These are phyloP conservation scores for Taeniopygia guttata DNA, from an alignment of 2,797 vertebrate species.

Conservation along the genomic window DNA sequence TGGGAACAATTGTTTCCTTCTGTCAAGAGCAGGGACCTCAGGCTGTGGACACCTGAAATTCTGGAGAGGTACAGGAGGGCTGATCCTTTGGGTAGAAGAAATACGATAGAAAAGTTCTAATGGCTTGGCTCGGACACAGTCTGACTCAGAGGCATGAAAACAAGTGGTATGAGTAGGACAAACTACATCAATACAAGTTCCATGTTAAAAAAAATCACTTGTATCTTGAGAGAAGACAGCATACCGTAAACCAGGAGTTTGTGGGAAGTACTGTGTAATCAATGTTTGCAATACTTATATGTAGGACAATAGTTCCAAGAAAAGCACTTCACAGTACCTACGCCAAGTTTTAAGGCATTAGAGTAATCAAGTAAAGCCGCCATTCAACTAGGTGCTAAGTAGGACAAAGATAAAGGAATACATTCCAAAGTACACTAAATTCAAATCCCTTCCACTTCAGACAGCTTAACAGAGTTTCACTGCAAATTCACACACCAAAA, in stretches of 20 bases:
- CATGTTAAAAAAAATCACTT: neutral
- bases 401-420: neutral
- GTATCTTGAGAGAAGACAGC: neutral
- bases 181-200: neutral
- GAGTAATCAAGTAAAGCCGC: neutral
- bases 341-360: neutral
- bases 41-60: neutral
- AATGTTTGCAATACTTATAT: neutral
- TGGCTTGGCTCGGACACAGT: neutral
- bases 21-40: neutral
- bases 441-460: neutral
- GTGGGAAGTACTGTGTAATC: neutral
- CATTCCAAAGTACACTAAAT: neutral
- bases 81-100: neutral
- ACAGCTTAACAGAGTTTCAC: neutral
- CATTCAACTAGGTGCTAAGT: neutral
- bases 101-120: neutral
- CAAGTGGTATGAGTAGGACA: neutral
- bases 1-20: neutral
- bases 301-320: neutral
- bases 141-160: neutral
- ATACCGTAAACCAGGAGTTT: neutral
- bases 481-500: neutral
- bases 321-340: neutral
- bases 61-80: neutral